Evolutionary conservation across 2,797 vertebrate genomes (phyloP), one percentile per base, ranked within the genome.

Genomic region (Pterois miles): DNA sequence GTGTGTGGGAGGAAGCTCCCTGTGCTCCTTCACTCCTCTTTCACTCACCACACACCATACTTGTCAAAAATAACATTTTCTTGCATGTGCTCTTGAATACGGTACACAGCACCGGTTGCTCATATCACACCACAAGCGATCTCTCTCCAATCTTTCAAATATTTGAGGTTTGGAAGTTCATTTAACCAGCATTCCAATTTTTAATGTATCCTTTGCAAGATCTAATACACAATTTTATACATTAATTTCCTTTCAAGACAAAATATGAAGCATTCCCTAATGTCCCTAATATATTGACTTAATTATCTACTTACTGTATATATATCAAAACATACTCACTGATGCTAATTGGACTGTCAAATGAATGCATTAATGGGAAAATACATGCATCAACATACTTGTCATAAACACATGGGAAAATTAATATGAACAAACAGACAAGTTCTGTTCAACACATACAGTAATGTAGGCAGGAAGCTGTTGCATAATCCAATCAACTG

Each of bases 1-100:
- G 91, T 27, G 90, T 77, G 90, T 90, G 73, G 91, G 89, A 84
- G 89, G 88, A 89, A 38, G 73, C 80, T 83, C 71, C 65, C 62
- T 0, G 36, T 62, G 64, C 81, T 74, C 65, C 65, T 77, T 80
- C 74, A 76, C 72, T 80, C 74, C 72, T 66, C 65, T 56, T 72
- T 76, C 71, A 65, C 75, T 73, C 60, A 65, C 48, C 76, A 66
- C 85, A 76, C 70, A 77, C 53, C 64, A 69, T 40, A 60, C 66
- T 76, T 27, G 36, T 83, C 40, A 76, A 74, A 91, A 87, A 89
- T 87, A 90, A 79, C 58, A 74, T 77, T 67, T 78, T 70, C 82
- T 54, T 69, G n/a, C 11, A 59, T 70, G 65, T 66, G 34, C 38
- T 71, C 69, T 64, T 50, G 12, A 75, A 74, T 56, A 65, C n/a